phyloP scores from a whole-genome alignment of 1,140 invertebrate genomes.

The Meloidogyne hapla region DNA sequence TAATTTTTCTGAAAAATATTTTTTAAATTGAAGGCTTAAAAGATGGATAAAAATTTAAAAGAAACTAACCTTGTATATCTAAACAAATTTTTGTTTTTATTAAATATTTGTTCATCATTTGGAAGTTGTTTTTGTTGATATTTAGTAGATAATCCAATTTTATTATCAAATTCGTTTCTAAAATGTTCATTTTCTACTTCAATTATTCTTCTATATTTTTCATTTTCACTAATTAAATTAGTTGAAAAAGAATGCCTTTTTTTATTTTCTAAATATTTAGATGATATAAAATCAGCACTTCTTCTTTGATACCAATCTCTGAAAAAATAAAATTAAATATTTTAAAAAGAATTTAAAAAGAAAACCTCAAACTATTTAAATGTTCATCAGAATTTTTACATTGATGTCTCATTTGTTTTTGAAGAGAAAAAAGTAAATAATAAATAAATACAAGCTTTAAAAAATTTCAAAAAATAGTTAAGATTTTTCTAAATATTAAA shows the following conservation, averaged over 20 bases:
- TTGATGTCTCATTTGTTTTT: neutral
- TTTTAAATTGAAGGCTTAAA: neutral
- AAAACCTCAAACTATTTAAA: neutral
- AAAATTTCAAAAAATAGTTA: no score
- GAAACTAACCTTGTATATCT: constrained; percentile 10
- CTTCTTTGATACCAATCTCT: constrained; percentile 21
- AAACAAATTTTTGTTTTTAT: neutral
- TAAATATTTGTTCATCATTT: neutral
- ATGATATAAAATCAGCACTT: constrained; percentile 22
- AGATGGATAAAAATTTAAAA: no score
- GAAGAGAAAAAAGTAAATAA: neutral
- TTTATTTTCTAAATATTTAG: constrained; percentile 18
- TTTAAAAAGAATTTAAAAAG: neutral
- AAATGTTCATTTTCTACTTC: constrained; percentile 1
- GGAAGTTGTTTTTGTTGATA: neutral
- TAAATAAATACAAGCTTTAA: neutral
- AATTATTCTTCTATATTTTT: neutral
- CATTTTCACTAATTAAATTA: neutral
- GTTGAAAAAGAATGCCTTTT: neutral
- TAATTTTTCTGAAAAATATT: neutral
- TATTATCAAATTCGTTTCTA: constrained; percentile 12
- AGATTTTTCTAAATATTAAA: no score
- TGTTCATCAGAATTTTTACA: neutral
- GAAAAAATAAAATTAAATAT: neutral
- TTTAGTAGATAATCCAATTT: neutral